A percentile compares a stretch with the other conserved stretches of the same genome.
These are phyloP conservation scores for Anhinga anhinga DNA, from an alignment of 2,113 vertebrate species.

Conservation along the genomic window DNA sequence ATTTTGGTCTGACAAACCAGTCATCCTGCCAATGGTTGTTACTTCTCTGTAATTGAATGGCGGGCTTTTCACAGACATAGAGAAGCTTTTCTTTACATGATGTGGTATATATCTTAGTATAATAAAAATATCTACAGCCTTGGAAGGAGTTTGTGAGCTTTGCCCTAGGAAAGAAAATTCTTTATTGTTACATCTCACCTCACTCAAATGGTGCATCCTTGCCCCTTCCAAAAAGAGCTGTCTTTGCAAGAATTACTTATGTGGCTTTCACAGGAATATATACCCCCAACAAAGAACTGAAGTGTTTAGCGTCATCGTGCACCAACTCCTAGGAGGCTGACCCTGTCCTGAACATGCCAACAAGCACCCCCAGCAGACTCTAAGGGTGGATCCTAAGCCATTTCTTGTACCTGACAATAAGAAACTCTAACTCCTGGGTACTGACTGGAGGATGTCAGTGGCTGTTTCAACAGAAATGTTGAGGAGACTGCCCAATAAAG, in stretches of 20 bases:
- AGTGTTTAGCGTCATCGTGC: not conserved
- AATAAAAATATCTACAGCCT: fast-evolving
- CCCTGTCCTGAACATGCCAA: not conserved
- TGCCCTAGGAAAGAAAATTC: not conserved
- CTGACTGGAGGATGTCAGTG: not conserved
- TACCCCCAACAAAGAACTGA: not conserved
- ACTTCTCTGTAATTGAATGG: not conserved
- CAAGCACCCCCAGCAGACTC: not conserved
- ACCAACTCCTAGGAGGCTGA: not conserved
- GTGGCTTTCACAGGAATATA: not conserved
- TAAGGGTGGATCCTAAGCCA: not conserved
- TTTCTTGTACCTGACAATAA: not conserved
- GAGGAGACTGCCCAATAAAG: not conserved
- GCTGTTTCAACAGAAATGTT: not conserved
- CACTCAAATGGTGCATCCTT: not conserved
- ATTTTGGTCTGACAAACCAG: not conserved
- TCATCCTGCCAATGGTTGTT: not conserved
- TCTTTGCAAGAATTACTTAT: not conserved
- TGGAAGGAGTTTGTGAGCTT: fast-evolving
- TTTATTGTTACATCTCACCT: not conserved
- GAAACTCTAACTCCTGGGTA: not conserved
- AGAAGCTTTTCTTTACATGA: fast-evolving
- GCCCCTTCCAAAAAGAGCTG: not conserved
- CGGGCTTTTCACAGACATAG: not conserved
- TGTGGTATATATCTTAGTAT: fast-evolving